Percentiles rank a stretch among this genome's conserved stretches.
These are phyloP conservation scores for Lepus americanus DNA, from an alignment of 2,113 vertebrate species.

Conservation along the genomic window DNA sequence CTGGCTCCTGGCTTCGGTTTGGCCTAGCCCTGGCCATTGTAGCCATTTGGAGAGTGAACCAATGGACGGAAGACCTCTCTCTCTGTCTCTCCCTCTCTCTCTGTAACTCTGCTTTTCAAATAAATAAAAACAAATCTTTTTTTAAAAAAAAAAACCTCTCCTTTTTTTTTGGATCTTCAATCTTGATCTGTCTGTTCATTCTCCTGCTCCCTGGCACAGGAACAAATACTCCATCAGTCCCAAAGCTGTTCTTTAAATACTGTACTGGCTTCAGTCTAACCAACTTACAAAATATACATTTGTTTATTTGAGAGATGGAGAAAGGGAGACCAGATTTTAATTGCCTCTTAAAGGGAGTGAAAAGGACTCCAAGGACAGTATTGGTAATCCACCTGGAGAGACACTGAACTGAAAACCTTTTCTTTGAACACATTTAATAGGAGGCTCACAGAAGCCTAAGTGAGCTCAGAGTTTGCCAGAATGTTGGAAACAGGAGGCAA, in stretches of 20 bases:
- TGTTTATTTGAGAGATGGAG: too few species aligned
- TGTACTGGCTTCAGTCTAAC: background rate
- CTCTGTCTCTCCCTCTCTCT: too few species aligned
- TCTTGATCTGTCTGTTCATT: background rate
- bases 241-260: background rate
- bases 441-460: background rate
- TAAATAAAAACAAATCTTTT: too few species aligned
- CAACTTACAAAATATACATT: background rate
- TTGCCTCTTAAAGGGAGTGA: background rate
- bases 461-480: background rate
- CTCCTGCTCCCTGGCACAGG: background rate
- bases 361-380: background rate
- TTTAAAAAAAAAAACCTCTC: too few species aligned
- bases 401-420: background rate
- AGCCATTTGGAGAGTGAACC: too few species aligned
- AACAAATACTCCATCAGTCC: background rate
- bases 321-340: background rate
- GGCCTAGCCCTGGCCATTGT: too few species aligned
- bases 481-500: background rate
- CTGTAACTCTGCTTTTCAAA: too few species aligned
- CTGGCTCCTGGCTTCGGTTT: too few species aligned
- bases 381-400: background rate
- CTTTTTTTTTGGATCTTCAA: background rate
- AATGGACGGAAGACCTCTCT: too few species aligned
- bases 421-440: background rate